These are phyloP conservation scores for Chloroceryle inda DNA, from an alignment of 2,797 vertebrate species.

Conservation along the genomic window DNA sequence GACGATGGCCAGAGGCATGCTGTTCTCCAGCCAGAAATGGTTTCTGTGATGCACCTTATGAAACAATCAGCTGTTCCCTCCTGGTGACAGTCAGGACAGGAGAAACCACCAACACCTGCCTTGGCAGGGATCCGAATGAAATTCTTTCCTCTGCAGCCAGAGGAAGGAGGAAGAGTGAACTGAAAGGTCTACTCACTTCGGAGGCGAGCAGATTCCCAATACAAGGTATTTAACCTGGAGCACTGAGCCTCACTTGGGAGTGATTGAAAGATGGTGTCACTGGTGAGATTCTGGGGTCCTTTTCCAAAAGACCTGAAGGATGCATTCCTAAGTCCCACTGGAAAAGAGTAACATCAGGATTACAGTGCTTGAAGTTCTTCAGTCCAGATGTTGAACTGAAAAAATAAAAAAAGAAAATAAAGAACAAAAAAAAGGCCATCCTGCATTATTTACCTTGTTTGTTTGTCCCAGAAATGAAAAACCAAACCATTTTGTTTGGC, in stretches of 20 bases:
- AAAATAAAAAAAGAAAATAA: neutral
- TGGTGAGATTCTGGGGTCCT: neutral
- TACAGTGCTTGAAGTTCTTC: neutral
- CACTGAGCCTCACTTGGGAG: neutral
- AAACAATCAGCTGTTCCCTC: conserved; percentile 1
- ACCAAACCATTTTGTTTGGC: neutral
- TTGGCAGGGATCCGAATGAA: neutral
- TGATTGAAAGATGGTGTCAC: neutral
- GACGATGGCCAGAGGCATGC: neutral
- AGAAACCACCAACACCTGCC: neutral
- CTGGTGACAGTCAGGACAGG: neutral
- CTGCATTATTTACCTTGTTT: neutral
- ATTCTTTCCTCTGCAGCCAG: neutral
- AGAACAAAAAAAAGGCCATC: neutral
- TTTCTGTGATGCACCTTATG: neutral
- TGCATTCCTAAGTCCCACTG: neutral
- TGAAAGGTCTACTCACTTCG: neutral
- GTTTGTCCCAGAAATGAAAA: neutral
- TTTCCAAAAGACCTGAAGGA: neutral
- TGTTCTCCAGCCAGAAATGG: neutral
- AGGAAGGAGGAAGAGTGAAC: neutral
- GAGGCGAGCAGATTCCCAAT: neutral
- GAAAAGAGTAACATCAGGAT: neutral
- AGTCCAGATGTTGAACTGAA: neutral
- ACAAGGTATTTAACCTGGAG: neutral